Evolutionary conservation across 2,888 invertebrate genomes (phyloP).

Genomic region (Pammene aurita): DNA sequence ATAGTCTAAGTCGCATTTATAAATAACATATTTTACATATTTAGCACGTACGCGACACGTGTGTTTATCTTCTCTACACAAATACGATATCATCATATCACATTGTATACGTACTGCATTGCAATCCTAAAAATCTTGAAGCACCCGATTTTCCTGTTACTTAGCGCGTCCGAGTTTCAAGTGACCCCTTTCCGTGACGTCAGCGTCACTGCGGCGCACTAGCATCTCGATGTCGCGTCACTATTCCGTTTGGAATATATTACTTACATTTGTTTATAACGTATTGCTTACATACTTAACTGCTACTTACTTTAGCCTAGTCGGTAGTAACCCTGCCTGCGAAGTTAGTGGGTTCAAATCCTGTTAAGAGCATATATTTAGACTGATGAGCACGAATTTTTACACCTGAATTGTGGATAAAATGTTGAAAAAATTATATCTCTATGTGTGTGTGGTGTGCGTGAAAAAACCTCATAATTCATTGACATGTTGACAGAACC

Average conservation of each 20-base stretch:
- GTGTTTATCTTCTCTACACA: not conserved
- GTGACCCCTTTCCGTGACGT: conserved; percentile 40
- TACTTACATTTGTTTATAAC: not conserved
- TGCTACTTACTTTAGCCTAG: too few species aligned
- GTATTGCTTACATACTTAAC: too few species aligned
- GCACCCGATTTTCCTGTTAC: conserved; percentile 32
- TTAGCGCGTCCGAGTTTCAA: conserved; percentile 37
- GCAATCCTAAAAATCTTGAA: conserved; percentile 20
- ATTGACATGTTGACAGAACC: too few species aligned
- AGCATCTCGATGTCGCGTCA: conserved; percentile 31
- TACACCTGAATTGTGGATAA: too few species aligned
- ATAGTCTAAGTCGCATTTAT: not conserved
- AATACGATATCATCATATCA: not conserved
- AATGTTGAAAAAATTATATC: too few species aligned
- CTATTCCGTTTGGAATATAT: conserved; percentile 13
- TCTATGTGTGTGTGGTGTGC: too few species aligned
- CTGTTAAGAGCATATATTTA: too few species aligned
- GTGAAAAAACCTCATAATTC: too few species aligned
- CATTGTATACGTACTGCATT: not conserved
- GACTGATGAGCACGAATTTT: too few species aligned
- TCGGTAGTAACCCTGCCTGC: too few species aligned
- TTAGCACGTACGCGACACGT: not conserved
- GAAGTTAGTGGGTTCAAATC: too few species aligned
- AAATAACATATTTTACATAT: not conserved
- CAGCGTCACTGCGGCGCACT: conserved; percentile 39